Base-by-base conservation (phyloP, 1,140 invertebrate species). In the Drosophila jambulina region DNA sequence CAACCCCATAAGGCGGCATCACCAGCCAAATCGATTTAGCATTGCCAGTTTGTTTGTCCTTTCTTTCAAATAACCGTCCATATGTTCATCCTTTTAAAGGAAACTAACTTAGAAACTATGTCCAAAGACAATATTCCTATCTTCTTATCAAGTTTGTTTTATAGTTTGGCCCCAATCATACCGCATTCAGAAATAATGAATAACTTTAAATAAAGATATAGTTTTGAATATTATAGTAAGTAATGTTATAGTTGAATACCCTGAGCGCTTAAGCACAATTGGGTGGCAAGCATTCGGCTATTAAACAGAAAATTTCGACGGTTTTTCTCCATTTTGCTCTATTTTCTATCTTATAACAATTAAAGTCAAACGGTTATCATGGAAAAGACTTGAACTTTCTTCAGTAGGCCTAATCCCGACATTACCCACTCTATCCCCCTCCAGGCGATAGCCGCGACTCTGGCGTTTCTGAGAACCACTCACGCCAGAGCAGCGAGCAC, bases 401-500 rank as follows among this genome's bases (percentile, higher is more conserved):
- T 49, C 3, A 15, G 7, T 48, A 8, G 0, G 1, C 13, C 8
- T 56, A 38, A 56, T 38, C 3, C 5, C 9, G 0, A 10, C 21
- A 36, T 43, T 70, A 23, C n/a, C 21, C 40, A 29, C 17, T 19
- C 8, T 19, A 21, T 15, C 13, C 10, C 19, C 1, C 13, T 12
- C 15, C 61, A 81, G 93, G 94, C 32, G 95, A 96, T 63, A 96
- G 95, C 71, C 93, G 96, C 53, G 96, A 97, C 91, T 97, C 96
- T 1, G 96, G 96, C 1, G 96, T 97, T 42, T 95, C 95, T 2
- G 95, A 95, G 45, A 95, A 95, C 74, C 96, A 97, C 80, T 96
- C 96, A 79, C 95, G 96, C 61, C 96, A 97, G 82, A 96, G 96
- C 86, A 96, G 96, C 91, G 96, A 97, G 63, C 92, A 90, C 65